Base-by-base conservation (phyloP, 2,797 vertebrate species). In the Takifugu ocellatus region DNA sequence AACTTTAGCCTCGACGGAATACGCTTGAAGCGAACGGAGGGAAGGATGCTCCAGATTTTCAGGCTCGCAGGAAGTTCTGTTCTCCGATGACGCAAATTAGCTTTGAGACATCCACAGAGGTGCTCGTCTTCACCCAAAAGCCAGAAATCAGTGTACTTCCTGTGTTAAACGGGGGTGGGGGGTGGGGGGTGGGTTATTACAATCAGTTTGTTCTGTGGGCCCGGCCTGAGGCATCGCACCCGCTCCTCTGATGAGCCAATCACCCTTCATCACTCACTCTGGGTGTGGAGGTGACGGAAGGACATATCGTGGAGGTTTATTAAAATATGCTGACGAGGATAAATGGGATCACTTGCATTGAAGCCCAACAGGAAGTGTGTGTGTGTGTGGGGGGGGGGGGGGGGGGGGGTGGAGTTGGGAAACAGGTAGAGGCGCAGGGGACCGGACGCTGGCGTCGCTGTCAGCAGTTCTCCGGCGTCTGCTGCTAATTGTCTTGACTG, bases 401-500 rank as follows among this genome's bases (percentile, higher is more conserved):
- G 42, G 24, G 3, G 54, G 56, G 48, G 58, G 51, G 59, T 21
- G 21, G 21, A 21, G 21, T 21, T 21, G 21, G 21, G 21, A 21
- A 21, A 21, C 14, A 2, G 46, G 48, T 58, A 51, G 54, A 46
- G 51, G 59, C 62, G 45, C 55, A 51, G 62, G 59, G 49, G 74
- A 59, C 21, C 54, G 61, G 77, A 67, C 52, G 49, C n/a, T 70
- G 63, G 72, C 66, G 74, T 72, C 75, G 72, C 49, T 71, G 57
- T 72, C 62, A 64, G 68, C 74, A 66, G 61, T 74, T 77, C 78
- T 72, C 67, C 21, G 44, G 66, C 53, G 75, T 73, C 81, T 79
- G 74, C 68, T 68, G 75, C 70, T 90, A 90, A 92, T 88, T 90
- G 88, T 80, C 68, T 78, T 80, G 87, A 88, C 61, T 72, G 83